These are phyloP conservation scores for Sternarchorhynchus goeldii DNA, from an alignment of 2,797 vertebrate species.

Conservation along the genomic window DNA sequence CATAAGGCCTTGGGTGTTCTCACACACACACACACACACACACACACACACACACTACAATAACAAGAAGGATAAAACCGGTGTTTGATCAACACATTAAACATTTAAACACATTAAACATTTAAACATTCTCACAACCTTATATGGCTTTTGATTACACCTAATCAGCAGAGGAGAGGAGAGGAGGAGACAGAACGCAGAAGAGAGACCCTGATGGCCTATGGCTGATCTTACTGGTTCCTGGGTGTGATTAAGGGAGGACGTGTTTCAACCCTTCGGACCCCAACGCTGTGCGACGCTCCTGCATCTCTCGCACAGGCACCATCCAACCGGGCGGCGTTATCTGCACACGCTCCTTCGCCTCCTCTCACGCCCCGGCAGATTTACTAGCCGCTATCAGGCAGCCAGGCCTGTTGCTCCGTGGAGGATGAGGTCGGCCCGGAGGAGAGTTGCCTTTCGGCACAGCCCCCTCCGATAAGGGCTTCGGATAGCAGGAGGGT, in stretches of 20 bases:
- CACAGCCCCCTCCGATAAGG: conserved; percentile 63
- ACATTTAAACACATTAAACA: no score
- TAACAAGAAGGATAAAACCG: no score
- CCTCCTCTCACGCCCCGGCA: conserved; percentile 30
- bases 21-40: no score
- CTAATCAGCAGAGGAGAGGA: no score
- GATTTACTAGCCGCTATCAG: conserved; percentile 61
- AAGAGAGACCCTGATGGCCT: not conserved
- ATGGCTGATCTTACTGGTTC: not conserved
- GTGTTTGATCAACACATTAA: no score
- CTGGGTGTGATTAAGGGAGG: not conserved
- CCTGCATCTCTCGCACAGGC: conserved; percentile 14
- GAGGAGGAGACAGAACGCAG: no score
- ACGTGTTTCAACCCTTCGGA: conserved; percentile 12
- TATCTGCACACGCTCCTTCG: conserved; percentile 47
- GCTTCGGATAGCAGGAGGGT: conserved; percentile 6
- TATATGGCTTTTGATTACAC: no score
- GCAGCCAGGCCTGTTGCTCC: conserved; percentile 25
- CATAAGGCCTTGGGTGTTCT: not conserved
- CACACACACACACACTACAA: no score
- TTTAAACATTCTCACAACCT: no score
- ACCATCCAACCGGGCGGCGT: conserved; percentile 10
- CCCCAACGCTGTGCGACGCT: conserved; percentile 10
- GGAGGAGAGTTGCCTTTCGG: conserved; percentile 24
- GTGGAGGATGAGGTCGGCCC: conserved; percentile 10